Base-by-base conservation (phyloP, 2,888 invertebrate genomes). In the Scelioninae gen. 2 region DNA sequence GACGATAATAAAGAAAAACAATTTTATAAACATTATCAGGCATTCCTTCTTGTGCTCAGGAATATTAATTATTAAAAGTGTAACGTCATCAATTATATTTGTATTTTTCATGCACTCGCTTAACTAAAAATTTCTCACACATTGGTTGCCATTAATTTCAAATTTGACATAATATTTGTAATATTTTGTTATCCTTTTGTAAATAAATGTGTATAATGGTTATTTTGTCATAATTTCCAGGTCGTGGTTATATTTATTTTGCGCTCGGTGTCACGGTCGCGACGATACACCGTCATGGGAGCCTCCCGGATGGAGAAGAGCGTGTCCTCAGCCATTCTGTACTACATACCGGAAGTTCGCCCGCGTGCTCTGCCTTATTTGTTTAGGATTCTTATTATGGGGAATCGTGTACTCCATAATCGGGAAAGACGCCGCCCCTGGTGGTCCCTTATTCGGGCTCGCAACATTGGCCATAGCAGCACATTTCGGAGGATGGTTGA, bases 241-340 rank as follows among this genome's bases (percentile, higher is more conserved):
- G 81, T 94, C 95, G 69, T 95, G 95, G 94, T 92, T 94, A 89
- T 94, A 92, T 86, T 88, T 92, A 69, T 92, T 94, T 84, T 95
- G 95, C 84, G 87, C 92, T 60, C 92, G 93, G 87, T 95, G 94
- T 87, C 92, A 92, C 87, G 93, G 94, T 60, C 83, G 83, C n/a
- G 88, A 89, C 84, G 90, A 89, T 41, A 88, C 89, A 79, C 90
- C 93, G 19, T 92, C 94, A 13, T 95, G 95, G 95, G 93, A 94
- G 84, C 95, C 95, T 11, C 89, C 91, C 0, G 88, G 91, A 78
- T 95, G 94, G 94, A 91, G 92, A 80, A 92, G 90, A 85, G 85
- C 94, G 81, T 95, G 94, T 84, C 95, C 95, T 0, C 93, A 93
- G 81, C 95, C 95, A 15, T 90, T 95, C 83, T 96, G 95, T 82